Evolutionary conservation across 1,140 invertebrate species (phyloP).

Genomic region (Steinernema khuongi): DNA sequence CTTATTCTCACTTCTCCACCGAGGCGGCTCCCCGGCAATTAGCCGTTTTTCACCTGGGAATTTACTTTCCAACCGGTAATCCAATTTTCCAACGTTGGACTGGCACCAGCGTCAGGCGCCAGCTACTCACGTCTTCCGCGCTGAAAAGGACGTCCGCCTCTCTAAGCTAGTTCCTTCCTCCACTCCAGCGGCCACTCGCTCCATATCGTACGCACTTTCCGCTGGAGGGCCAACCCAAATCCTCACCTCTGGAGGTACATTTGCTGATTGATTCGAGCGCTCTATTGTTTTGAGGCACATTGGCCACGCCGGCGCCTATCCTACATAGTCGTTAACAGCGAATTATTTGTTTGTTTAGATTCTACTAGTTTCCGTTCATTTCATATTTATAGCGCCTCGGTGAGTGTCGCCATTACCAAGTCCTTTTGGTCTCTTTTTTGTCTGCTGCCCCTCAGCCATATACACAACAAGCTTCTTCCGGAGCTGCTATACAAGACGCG

Average conservation of each 20-base stretch:
- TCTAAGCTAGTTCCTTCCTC: not conserved
- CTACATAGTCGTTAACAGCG: slow-evolving; percentile 12
- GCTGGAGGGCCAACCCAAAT: too few species aligned
- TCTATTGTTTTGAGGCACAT: not conserved
- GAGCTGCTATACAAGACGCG: not conserved
- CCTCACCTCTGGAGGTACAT: too few species aligned
- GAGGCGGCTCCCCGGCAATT: not conserved
- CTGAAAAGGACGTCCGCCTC: not conserved
- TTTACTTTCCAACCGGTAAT: slow-evolving; percentile 5
- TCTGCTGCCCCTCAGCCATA: not conserved
- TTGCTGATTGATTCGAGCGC: slow-evolving; percentile 8
- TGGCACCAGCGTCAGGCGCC: not conserved
- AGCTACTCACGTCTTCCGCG: not conserved
- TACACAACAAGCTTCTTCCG: not conserved
- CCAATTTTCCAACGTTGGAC: not conserved
- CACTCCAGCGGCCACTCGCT: not conserved
- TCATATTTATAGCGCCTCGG: not conserved
- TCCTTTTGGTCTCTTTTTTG: not conserved
- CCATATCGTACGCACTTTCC: not conserved
- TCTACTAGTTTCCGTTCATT: slow-evolving; percentile 7
- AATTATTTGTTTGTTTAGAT: slow-evolving; percentile 16
- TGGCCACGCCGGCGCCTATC: not conserved
- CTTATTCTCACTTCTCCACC: not conserved
- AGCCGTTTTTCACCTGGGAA: not conserved
- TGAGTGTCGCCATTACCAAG: not conserved